Evolutionary conservation across 2,113 vertebrate genomes (phyloP).

Genomic region (Pseudorectes ferrugineus): DNA sequence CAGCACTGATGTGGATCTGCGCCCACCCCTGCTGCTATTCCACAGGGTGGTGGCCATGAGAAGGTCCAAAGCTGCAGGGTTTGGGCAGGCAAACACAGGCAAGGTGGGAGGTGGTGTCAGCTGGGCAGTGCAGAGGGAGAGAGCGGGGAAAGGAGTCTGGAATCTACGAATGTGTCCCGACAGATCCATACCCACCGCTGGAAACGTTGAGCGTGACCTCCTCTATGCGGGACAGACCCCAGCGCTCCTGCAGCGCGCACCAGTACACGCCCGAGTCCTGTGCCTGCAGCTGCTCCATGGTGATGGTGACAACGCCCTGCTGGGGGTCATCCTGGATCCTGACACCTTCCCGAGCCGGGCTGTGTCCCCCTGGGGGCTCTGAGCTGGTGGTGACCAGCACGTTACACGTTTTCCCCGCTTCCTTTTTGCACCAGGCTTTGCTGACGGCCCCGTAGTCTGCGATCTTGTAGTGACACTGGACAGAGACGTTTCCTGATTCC

Average conservation of each 20-base stretch:
- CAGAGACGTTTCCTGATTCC: background rate
- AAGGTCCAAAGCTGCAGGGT: accelerated
- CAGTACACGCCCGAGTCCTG: slow-evolving; percentile 39
- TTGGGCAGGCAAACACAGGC: background rate
- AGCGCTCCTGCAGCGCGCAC: background rate
- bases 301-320: background rate
- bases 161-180: accelerated
- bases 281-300: background rate
- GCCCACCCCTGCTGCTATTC: background rate
- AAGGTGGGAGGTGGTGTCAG: background rate
- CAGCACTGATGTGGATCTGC: accelerated
- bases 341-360: accelerated
- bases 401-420: accelerated
- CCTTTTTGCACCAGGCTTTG: slow-evolving; percentile 21
- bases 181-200: background rate
- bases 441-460: accelerated
- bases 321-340: background rate
- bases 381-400: background rate
- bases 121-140: background rate
- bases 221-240: background rate
- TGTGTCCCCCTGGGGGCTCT: accelerated
- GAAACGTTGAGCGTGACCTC: background rate
- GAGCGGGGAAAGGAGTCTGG: background rate
- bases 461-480: background rate
- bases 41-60: background rate